Conservation (phyloP, 2,888 invertebrate genomes). For the Lepidocyrtinus sp. region DNA sequence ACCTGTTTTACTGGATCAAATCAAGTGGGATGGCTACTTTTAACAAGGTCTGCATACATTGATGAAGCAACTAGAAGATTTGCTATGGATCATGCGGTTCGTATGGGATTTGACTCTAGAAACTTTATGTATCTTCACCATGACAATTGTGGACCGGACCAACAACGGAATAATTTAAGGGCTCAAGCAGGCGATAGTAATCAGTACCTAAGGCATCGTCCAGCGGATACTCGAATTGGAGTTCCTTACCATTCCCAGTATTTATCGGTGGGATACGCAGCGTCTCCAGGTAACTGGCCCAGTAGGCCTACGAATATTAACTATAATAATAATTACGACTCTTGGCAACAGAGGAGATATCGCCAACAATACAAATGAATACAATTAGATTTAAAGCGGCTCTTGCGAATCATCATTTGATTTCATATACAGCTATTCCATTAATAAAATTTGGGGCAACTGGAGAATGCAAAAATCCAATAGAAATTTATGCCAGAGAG, state of each 20-base stretch:
- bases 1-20: constrained; percentile 8
- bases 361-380: background rate
- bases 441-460: no score
- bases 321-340: background rate
- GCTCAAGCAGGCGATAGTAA: background rate
- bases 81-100: constrained; percentile 5
- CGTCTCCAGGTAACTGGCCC: background rate
- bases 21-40: background rate
- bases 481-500: no score
- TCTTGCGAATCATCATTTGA: no score
- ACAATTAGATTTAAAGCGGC: no score
- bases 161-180: background rate
- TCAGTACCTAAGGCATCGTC: background rate
- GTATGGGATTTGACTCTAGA: constrained; percentile 12
- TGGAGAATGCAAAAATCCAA: no score
- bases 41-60: background rate
- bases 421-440: no score
- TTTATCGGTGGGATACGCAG: background rate
- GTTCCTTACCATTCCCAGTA: background rate
- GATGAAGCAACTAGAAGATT: background rate
- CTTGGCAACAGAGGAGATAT: constrained; percentile 1
- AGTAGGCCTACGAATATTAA: background rate
- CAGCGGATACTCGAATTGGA: background rate
- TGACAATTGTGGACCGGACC: background rate
- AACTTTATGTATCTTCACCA: background rate